Conservation (phyloP, 2,113 vertebrate genomes). For the Sinocyclocheilus maitianheensis region DNA sequence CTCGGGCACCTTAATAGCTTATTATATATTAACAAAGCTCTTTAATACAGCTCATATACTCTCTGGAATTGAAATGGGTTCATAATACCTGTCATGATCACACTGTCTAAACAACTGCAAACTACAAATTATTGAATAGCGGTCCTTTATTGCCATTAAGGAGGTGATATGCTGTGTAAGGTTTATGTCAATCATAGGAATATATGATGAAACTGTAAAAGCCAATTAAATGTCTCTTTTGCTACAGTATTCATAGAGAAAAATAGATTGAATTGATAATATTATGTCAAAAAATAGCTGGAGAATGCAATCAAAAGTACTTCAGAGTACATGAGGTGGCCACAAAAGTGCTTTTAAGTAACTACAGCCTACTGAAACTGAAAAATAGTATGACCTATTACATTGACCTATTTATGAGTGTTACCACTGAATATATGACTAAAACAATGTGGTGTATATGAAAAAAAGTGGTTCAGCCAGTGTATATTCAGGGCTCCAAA, state of each 20-base stretch:
- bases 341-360: neutral
- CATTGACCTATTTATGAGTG: neutral
- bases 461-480: too few species aligned
- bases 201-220: constrained; percentile 1
- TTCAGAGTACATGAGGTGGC: neutral
- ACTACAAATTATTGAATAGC: constrained; percentile 5
- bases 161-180: neutral
- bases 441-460: neutral
- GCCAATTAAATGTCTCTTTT: neutral
- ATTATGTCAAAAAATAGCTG: neutral
- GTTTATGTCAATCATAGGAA: neutral
- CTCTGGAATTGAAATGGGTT: neutral
- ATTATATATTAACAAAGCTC: neutral
- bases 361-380: neutral
- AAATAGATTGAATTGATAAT: neutral
- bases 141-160: neutral
- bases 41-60: neutral
- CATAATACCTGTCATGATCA: neutral
- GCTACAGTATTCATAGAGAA: neutral
- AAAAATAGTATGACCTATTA: neutral
- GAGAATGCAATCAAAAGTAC: neutral
- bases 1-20: neutral
- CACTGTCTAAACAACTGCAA: neutral
- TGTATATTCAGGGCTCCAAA: neutral
- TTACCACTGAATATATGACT: neutral